Evolutionary conservation across 2,888 invertebrate genomes (phyloP), one percentile per base, ranked within the genome.

Genomic region (Brachylomia viminalis): DNA sequence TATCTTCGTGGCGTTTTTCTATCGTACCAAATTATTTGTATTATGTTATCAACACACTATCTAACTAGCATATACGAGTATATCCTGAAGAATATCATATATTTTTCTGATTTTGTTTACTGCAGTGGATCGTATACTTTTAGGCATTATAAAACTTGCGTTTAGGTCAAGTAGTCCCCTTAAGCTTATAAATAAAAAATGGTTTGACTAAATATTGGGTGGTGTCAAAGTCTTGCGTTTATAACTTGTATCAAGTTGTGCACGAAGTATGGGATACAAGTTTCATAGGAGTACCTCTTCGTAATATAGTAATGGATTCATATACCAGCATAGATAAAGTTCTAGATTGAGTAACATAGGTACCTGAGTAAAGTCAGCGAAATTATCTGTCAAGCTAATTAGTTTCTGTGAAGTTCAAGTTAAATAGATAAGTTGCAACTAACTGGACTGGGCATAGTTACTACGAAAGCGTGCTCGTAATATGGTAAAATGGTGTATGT

Each of bases 401-500:
- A n/a, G 17, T 80, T 67, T 65, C 42, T 15, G 33, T 73, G 27
- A 30, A 38, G 45, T 33, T 42, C 27, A 49, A 77, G 54, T 75
- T 54, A 54, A 42, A 66, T 13, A 66, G 17, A 66, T 54, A 66
- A 52, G n/a, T 47, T 38, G 15, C n/a, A 68, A 72, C 38, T 45
- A 58, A 52, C 47, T 54, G 58, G 17, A 11, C 61, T 23, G 20
- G 20, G 6, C 49, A 65, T 54, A 23, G n/a, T 38, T 11, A 56
- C 49, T 45, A 75, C 49, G 79, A 82, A 66, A 82, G 47, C 54
- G 54, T 38, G 59, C n/a, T 59, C 33, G n/a, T 77, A 82, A 56
- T 82, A 83, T 82, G 33, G 23, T 49, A 62, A 76, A 67, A 67
- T 82, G 49, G 66, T 69, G 23, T 59, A 77, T 45, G 58, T 79